These are phyloP conservation scores for Gallinago media DNA, from an alignment of 2,113 vertebrate genomes.

Conservation along the genomic window DNA sequence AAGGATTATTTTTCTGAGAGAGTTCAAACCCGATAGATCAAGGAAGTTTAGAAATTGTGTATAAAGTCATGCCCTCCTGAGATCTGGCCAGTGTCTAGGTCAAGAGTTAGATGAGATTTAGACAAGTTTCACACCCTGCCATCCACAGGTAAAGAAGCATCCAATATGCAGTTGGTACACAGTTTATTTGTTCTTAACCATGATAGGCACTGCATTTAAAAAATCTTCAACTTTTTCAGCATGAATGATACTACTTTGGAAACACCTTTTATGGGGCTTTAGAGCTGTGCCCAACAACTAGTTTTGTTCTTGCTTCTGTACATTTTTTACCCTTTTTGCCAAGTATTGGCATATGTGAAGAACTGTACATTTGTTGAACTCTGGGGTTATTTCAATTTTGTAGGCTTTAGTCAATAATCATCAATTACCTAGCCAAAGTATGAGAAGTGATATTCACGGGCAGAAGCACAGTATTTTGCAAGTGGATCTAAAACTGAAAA, in stretches of 20 bases:
- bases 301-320: neutral
- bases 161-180: neutral
- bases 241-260: neutral
- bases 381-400: neutral
- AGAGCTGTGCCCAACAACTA: neutral
- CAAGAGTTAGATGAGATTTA: neutral
- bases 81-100: neutral
- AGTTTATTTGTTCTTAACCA: neutral
- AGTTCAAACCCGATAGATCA: neutral
- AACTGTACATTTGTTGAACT: neutral
- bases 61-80: neutral
- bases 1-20: neutral
- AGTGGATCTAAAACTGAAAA: neutral
- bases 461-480: neutral
- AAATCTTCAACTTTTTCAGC: neutral
- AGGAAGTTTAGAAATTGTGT: neutral
- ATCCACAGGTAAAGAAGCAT: neutral
- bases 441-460: neutral
- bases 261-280: neutral
- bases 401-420: neutral
- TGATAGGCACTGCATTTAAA: neutral
- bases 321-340: neutral
- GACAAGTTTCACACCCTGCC: neutral
- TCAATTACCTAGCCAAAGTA: neutral
- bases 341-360: neutral